Percentiles rank a stretch among this genome's conserved stretches.
These are phyloP conservation scores for Drepanosiphum platanoidis DNA, from an alignment of 2,888 invertebrate species.

Conservation along the genomic window DNA sequence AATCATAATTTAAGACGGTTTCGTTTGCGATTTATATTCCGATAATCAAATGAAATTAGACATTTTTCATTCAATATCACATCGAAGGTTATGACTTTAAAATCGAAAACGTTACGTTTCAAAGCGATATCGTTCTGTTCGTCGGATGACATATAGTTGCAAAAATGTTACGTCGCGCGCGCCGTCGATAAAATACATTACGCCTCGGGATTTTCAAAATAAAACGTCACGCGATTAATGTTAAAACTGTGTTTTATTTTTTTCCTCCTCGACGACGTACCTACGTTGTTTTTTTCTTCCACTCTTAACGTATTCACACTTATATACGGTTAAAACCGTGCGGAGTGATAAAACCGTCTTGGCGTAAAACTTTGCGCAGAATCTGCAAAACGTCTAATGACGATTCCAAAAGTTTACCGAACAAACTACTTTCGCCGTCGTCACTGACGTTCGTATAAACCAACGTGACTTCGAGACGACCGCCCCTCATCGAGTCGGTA, in stretches of 20 bases:
- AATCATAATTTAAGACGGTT: too few relatives aligned
- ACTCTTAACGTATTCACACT: not conserved
- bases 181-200: too few relatives aligned
- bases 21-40: too few relatives aligned
- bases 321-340: not conserved
- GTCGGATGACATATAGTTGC: too few relatives aligned
- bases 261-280: too few relatives aligned
- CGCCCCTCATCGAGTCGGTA: not conserved
- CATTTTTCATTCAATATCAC: too few relatives aligned
- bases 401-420: slow-evolving; percentile 45
- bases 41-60: too few relatives aligned
- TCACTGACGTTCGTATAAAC: slow-evolving; percentile 19
- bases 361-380: slow-evolving; percentile 18
- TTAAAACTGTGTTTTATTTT: not conserved
- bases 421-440: slow-evolving; percentile 7
- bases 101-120: too few relatives aligned
- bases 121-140: too few relatives aligned
- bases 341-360: not conserved
- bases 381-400: slow-evolving; percentile 45
- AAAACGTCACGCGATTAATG: not conserved
- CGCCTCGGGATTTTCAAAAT: too few relatives aligned
- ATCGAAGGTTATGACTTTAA: too few relatives aligned
- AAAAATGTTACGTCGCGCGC: too few relatives aligned
- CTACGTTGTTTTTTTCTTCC: not conserved
- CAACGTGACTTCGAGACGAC: slow-evolving; percentile 21